Evolutionary conservation across 2,888 invertebrate genomes (phyloP), one percentile per base, ranked within the genome.

Genomic region (Pelosia muscerda): DNA sequence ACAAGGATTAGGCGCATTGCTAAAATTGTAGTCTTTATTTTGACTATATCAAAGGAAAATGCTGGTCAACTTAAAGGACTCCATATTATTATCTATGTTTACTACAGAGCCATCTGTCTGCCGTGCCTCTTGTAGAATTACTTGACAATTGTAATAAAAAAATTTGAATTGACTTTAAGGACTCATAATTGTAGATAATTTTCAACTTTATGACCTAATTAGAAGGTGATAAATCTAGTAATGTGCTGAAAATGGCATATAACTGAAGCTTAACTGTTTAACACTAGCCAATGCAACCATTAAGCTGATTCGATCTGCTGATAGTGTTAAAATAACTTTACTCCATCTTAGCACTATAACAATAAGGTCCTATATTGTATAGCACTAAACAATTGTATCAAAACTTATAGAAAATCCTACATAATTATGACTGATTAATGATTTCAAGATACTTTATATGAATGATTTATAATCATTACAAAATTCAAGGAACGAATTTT

Each of bases 261-360:
- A 42, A 23, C 42, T 28, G 61, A 63, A 61, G 64, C 69, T 60
- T 72, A 63, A 73, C 71, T 82, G 75, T 83, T 82, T 77, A 68
- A 61, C 64, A 38, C 26, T 69, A 76, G 72, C 74, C 76, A 73
- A 80, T 74, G 66, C 70, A 73, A 80, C 77, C 83, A 75, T 78
- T 73, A 74, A 73, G 70, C 23, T 19, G 66, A 78, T 82, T 83
- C 54, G 78, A 74, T 73, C 28, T 57, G 67, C 77, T 78, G 81
- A 80, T 77, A 80, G 53, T 54, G 19, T 31, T 62, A 68, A 63
- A 49, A 64, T 13, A 53, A 19, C 31, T 62, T 63, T 53, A 19
- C 49, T 42, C 57, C 5, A 66, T 65, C 57, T 57, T 81, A 71
- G 61, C 5, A 0, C 0, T 0, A 31, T 57, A 0, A 2, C 0